Conservation (phyloP, 2,797 vertebrate species). For the Squalus acanthias region DNA sequence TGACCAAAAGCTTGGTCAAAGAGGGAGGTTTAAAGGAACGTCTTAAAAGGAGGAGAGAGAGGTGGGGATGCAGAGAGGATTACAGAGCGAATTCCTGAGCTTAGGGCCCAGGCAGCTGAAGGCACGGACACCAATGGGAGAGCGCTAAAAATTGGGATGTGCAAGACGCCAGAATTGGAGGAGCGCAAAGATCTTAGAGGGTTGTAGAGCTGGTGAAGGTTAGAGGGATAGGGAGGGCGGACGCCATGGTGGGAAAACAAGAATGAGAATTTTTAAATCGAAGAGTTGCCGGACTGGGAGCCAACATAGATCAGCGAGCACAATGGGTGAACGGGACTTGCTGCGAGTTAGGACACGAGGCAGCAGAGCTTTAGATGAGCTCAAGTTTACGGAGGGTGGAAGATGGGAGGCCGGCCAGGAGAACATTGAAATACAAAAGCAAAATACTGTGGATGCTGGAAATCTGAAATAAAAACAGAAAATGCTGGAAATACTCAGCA, state of each 20-base stretch:
- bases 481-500: too few relatives aligned
- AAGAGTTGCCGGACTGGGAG: background rate
- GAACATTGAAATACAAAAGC: background rate
- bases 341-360: background rate
- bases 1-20: too few relatives aligned
- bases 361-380: background rate
- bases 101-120: background rate
- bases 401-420: too few relatives aligned
- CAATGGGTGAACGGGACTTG: background rate
- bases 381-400: background rate
- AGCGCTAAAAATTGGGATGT: too few relatives aligned
- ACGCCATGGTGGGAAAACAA: background rate
- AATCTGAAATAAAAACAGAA: too few relatives aligned
- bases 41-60: too few relatives aligned
- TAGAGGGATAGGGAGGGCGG: too few relatives aligned
- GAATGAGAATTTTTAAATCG: background rate
- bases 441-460: too few relatives aligned
- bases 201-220: too few relatives aligned
- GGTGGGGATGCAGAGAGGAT: background rate
- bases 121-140: too few relatives aligned
- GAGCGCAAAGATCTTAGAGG: too few relatives aligned
- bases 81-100: background rate
- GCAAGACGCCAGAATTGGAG: too few relatives aligned
- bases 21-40: background rate
- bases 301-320: background rate